Evolutionary conservation across 2,888 invertebrate species (phyloP).

Genomic region (Polydrusus cervinus): DNA sequence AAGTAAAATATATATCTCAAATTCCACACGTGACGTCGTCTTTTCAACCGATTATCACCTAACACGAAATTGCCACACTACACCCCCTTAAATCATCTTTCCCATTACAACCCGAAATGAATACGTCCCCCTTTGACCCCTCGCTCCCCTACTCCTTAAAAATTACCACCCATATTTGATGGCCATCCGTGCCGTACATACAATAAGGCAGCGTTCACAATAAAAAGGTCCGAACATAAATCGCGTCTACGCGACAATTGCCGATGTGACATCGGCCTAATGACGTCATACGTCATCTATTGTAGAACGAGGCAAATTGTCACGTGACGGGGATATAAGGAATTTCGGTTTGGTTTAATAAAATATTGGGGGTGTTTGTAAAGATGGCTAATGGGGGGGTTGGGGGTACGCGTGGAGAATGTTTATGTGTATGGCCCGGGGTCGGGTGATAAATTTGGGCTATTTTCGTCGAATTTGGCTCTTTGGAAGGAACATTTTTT

Average conservation of each 20-base stretch:
- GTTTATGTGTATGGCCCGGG: constrained; percentile 29
- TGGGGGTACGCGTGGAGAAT: constrained; percentile 35
- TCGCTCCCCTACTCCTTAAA: constrained; percentile 27
- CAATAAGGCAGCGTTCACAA: constrained; percentile 48
- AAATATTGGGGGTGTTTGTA: constrained; percentile 52
- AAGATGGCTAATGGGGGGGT: constrained; percentile 39
- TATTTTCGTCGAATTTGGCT: constrained; percentile 13
- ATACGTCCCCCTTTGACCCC: neutral
- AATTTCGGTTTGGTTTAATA: constrained; percentile 54
- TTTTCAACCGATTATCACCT: constrained; percentile 28
- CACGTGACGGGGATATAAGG: constrained; percentile 56
- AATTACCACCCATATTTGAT: constrained; percentile 51
- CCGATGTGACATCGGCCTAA: constrained; percentile 56
- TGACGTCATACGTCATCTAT: constrained; percentile 55
- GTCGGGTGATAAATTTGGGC: constrained; percentile 33
- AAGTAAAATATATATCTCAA: constrained; percentile 11
- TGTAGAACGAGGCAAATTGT: constrained; percentile 53
- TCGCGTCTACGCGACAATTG: constrained; percentile 50
- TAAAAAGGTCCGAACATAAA: constrained; percentile 53
- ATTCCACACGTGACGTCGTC: constrained; percentile 44
- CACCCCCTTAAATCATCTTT: constrained; percentile 46
- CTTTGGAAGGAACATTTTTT: neutral
- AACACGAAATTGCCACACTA: constrained; percentile 38
- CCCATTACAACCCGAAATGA: constrained; percentile 33
- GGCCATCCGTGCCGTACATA: constrained; percentile 42